A percentile compares a stretch with the other conserved stretches of the same genome.
Conservation (phyloP, 1,140 invertebrate species). For the Drosophila saltans region DNA sequence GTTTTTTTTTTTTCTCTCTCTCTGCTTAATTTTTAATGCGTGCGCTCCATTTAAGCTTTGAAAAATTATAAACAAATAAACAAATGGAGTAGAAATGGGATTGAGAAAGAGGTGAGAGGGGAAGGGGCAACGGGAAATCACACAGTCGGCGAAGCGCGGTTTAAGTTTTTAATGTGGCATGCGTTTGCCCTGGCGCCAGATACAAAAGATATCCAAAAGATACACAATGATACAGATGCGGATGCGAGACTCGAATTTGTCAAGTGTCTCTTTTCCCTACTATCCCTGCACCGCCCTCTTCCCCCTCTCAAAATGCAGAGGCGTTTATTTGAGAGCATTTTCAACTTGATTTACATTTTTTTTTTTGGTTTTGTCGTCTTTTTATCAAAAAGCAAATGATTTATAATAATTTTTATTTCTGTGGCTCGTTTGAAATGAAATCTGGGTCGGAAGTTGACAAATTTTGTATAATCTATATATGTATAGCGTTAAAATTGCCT, state of each 20-base stretch:
- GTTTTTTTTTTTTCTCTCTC: constrained; percentile 11
- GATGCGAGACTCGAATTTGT: constrained; percentile 52
- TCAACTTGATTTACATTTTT: constrained; percentile 69
- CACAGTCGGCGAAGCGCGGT: constrained; percentile 58
- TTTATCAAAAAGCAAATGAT: constrained; percentile 40
- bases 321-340: constrained; percentile 76
- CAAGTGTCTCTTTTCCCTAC: constrained; percentile 47
- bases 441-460: constrained; percentile 66
- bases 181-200: constrained; percentile 68
- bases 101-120: not conserved
- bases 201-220: constrained; percentile 14
- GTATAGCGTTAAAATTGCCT: constrained; percentile 49
- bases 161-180: constrained; percentile 70
- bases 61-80: constrained; percentile 80
- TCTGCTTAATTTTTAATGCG: constrained; percentile 37
- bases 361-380: constrained; percentile 25
- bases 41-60: constrained; percentile 77
- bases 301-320: constrained; percentile 50
- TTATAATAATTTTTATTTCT: constrained; percentile 58
- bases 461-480: constrained; percentile 40
- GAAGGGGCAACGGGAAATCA: constrained; percentile 51
- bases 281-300: no score
- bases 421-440: constrained; percentile 1
- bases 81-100: not conserved
- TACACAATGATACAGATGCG: constrained; percentile 33